These are phyloP conservation scores for Labroides dimidiatus DNA, from an alignment of 2,797 vertebrate genomes.

Conservation along the genomic window DNA sequence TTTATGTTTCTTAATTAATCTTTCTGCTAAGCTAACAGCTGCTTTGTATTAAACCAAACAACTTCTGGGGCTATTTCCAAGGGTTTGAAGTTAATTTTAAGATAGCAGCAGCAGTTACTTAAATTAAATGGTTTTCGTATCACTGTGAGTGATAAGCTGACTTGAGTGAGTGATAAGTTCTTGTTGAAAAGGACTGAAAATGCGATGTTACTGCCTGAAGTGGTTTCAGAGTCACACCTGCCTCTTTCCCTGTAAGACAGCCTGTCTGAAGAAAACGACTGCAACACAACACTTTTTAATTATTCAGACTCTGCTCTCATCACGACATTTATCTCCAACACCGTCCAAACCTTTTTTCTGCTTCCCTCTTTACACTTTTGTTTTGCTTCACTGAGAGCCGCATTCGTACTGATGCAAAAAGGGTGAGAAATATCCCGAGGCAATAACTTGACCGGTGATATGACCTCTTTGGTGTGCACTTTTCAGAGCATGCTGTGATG, in stretches of 20 bases:
- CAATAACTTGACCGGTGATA: slow-evolving; percentile 17
- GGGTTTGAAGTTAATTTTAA: neutral
- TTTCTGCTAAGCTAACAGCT: neutral
- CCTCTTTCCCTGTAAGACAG: slow-evolving; percentile 4
- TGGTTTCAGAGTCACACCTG: slow-evolving; percentile 15
- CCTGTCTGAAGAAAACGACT: slow-evolving; percentile 14
- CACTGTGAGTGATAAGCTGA: no score
- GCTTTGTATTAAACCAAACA: neutral
- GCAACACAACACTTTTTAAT: slow-evolving; percentile 42
- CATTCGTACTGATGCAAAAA: slow-evolving; percentile 26
- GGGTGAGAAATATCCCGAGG: slow-evolving; percentile 16
- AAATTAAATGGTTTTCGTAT: neutral
- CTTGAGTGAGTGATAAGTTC: no score
- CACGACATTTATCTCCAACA: slow-evolving; percentile 28
- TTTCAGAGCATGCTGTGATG: slow-evolving; percentile 47
- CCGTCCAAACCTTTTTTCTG: neutral
- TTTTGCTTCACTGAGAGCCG: slow-evolving; percentile 12
- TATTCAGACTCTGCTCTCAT: slow-evolving; percentile 42
- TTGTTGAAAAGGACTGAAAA: slow-evolving; percentile 12
- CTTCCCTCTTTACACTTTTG: slow-evolving; percentile 6
- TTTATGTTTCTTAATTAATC: neutral
- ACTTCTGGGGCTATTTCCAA: neutral
- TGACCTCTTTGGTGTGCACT: slow-evolving; percentile 45
- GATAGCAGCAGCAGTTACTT: neutral
- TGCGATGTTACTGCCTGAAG: slow-evolving; percentile 20